These are phyloP conservation scores for Neoniphon sammara DNA, from an alignment of 2,797 vertebrate species.

Conservation along the genomic window DNA sequence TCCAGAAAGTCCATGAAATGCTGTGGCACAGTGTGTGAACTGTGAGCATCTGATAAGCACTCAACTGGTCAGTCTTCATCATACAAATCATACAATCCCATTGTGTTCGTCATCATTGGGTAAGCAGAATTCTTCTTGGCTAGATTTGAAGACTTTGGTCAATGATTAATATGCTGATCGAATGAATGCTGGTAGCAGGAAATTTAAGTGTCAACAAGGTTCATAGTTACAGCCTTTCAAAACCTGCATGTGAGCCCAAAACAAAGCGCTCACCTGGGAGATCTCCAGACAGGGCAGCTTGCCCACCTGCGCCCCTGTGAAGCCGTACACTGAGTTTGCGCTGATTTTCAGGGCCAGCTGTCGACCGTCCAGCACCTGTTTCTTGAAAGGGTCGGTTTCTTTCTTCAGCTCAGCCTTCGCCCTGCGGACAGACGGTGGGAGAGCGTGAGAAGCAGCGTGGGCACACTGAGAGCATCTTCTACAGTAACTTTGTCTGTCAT, in stretches of 20 bases:
- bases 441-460: fast-evolving
- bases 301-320: slow-evolving; percentile 94
- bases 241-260: neutral
- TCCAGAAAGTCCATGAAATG: neutral
- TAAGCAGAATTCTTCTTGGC: neutral
- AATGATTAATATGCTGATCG: too few relatives aligned
- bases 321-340: slow-evolving; percentile 95
- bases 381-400: slow-evolving; percentile 91
- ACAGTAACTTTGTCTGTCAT: too few relatives aligned
- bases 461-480: too few relatives aligned
- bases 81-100: too few relatives aligned
- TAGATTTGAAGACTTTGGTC: neutral
- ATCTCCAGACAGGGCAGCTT: slow-evolving; percentile 94
- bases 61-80: too few relatives aligned
- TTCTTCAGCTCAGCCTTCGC: slow-evolving; percentile 91
- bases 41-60: neutral
- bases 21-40: neutral
- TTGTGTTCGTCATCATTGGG: neutral
- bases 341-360: slow-evolving; percentile 94
- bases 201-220: too few relatives aligned
- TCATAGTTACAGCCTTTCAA: too few relatives aligned
- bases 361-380: slow-evolving; percentile 92
- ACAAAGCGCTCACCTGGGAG: slow-evolving; percentile 86
- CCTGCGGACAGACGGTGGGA: slow-evolving; percentile 69
- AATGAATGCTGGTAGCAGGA: too few relatives aligned